A percentile compares a stretch with the other conserved stretches of the same genome.
phyloP scores from a whole-genome alignment of 2,888 invertebrate species.

The Brachyptera putata region DNA sequence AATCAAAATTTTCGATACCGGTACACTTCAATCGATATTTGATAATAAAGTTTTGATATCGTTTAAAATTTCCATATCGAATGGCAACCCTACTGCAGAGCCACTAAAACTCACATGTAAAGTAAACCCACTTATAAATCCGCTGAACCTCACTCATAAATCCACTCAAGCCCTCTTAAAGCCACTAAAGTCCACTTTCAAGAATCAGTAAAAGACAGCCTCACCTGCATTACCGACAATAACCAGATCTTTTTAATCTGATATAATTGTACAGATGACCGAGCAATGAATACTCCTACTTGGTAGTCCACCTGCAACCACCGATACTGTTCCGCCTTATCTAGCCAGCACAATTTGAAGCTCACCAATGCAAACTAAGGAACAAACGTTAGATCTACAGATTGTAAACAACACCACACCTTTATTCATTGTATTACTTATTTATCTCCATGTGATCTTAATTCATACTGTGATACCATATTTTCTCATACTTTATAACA shows the following conservation, averaged over 20 bases:
- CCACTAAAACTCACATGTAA: no score
- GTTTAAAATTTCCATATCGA: no score
- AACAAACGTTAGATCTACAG: slow-evolving; percentile 21
- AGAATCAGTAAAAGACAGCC: no score
- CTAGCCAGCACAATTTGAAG: slow-evolving; percentile 58
- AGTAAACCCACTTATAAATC: no score
- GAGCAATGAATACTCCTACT: slow-evolving; percentile 75
- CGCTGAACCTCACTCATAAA: no score
- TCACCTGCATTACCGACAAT: slow-evolving; percentile 65
- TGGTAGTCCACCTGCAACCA: slow-evolving; percentile 82
- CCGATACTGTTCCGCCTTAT: slow-evolving; percentile 63
- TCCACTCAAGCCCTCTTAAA: no score
- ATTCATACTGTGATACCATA: not conserved
- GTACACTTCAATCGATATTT: no score
- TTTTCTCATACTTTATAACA: not conserved
- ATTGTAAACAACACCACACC: not conserved
- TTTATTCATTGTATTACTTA: not conserved
- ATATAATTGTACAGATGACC: slow-evolving; percentile 72
- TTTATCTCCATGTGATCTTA: not conserved
- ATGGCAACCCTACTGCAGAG: no score
- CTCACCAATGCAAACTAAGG: slow-evolving; percentile 71
- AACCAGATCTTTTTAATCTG: slow-evolving; percentile 65
- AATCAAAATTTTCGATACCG: no score
- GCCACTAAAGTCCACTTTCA: no score
- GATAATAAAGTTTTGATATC: no score